phyloP scores from a whole-genome alignment of 1,140 invertebrate genomes.

The Drosophila parvula region DNA sequence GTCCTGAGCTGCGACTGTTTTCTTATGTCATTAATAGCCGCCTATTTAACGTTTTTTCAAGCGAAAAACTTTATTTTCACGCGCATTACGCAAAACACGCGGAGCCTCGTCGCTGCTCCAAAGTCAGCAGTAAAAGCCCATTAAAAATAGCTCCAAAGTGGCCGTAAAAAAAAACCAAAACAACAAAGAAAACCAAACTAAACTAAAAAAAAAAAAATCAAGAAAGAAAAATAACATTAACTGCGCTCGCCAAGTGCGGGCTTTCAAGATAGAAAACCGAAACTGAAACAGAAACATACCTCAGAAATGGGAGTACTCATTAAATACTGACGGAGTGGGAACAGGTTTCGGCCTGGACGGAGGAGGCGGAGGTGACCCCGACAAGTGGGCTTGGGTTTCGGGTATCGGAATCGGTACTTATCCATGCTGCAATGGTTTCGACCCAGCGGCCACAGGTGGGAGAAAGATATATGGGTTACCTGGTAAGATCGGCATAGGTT shows the following conservation, averaged over 20 bases:
- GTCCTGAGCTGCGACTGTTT: constrained; percentile 33
- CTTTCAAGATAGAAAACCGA: constrained; percentile 47
- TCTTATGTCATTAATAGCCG: constrained; percentile 70
- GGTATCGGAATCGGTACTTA: constrained; percentile 21
- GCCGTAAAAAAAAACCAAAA: constrained; percentile 58
- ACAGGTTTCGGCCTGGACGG: constrained; percentile 12
- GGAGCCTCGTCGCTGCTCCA: constrained; percentile 15
- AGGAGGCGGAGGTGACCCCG: constrained; percentile 14
- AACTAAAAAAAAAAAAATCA: constrained; percentile 65
- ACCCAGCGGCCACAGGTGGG: constrained; percentile 28
- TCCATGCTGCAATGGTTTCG: constrained; percentile 34
- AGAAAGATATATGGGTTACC: constrained; percentile 24
- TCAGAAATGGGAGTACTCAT: constrained; percentile 39
- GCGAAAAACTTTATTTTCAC: constrained; percentile 80
- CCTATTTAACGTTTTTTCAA: constrained; percentile 75
- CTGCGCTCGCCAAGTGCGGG: constrained; percentile 68
- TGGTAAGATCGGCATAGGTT: constrained; percentile 15
- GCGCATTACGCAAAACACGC: constrained; percentile 68
- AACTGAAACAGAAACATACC: constrained; percentile 23
- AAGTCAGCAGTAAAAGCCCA: constrained; percentile 68
- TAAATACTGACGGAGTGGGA: constrained; percentile 33
- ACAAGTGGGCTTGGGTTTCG: constrained; percentile 31
- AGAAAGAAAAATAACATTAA: constrained; percentile 45
- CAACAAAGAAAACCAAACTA: constrained; percentile 53
- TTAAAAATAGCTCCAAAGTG: constrained; percentile 76